Conservation (phyloP, 2,888 invertebrate species). For the Agelastica alni region DNA sequence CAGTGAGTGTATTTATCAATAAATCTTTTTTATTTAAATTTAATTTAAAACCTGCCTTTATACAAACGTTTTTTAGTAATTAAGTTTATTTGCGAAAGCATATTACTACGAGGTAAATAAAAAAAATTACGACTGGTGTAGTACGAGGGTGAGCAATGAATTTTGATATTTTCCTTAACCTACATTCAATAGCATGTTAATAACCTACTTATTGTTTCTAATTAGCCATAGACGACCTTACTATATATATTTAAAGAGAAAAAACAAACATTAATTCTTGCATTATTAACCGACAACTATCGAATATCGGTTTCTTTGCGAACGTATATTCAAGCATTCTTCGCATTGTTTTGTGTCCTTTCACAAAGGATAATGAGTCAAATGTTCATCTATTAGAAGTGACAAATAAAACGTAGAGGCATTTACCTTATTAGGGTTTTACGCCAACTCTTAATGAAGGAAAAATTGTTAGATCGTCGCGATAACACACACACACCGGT, state of each 20-base stretch:
- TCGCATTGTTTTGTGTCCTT: constrained; percentile 40
- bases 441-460: constrained; percentile 24
- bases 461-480: constrained; percentile 21
- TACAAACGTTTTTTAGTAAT: too few relatives aligned
- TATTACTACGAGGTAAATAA: too few relatives aligned
- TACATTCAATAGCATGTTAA: too few relatives aligned
- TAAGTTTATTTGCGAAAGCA: too few relatives aligned
- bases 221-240: not conserved
- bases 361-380: constrained; percentile 36
- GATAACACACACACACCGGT: too few relatives aligned
- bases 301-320: constrained; percentile 40
- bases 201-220: too few relatives aligned
- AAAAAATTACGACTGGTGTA: too few relatives aligned
- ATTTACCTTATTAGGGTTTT: constrained; percentile 29
- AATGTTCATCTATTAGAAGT: constrained; percentile 37
- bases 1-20: too few relatives aligned
- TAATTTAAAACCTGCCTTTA: too few relatives aligned
- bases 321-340: constrained; percentile 37
- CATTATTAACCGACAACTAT: constrained; percentile 21
- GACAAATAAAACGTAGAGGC: constrained; percentile 33
- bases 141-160: too few relatives aligned
- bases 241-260: constrained; percentile 10
- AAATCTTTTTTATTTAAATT: too few relatives aligned
- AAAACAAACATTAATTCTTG: constrained; percentile 9
- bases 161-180: too few relatives aligned